phyloP scores from a whole-genome alignment of 2,888 invertebrate species.

The Thymelicus sylvestris region DNA sequence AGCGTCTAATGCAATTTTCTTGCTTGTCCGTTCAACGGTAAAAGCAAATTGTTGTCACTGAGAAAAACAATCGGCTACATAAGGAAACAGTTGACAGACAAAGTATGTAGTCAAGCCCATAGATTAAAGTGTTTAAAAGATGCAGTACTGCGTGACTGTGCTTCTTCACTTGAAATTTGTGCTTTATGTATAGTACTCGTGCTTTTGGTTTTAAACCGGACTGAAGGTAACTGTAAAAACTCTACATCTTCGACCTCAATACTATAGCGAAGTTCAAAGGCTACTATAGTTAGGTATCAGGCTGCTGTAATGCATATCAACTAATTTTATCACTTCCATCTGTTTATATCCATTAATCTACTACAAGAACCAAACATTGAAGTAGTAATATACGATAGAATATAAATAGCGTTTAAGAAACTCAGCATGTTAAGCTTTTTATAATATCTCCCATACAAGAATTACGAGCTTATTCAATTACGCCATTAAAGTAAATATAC shows the following conservation, averaged over 20 bases:
- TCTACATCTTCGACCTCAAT: too few relatives aligned
- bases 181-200: too few relatives aligned
- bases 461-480: conserved; percentile 14
- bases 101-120: neutral
- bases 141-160: neutral
- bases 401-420: conserved; percentile 19
- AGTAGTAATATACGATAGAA: conserved; percentile 19
- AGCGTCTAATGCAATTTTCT: conserved; percentile 34
- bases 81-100: conserved; percentile 23
- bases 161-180: too few relatives aligned
- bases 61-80: conserved; percentile 32
- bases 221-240: too few relatives aligned
- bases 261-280: too few relatives aligned
- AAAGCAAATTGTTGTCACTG: conserved; percentile 36
- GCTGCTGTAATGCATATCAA: too few relatives aligned
- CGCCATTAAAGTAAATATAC: neutral
- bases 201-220: too few relatives aligned
- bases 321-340: neutral
- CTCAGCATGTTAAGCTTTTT: conserved; percentile 7
- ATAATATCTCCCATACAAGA: neutral
- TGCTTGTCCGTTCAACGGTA: conserved; percentile 35
- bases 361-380: conserved; percentile 5
- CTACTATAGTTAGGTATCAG: too few relatives aligned
- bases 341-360: neutral
- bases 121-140: neutral